Percentiles rank a stretch among this genome's conserved stretches.
Conservation (phyloP, 2,113 vertebrate species). For the Rhabdornis inornatus region DNA sequence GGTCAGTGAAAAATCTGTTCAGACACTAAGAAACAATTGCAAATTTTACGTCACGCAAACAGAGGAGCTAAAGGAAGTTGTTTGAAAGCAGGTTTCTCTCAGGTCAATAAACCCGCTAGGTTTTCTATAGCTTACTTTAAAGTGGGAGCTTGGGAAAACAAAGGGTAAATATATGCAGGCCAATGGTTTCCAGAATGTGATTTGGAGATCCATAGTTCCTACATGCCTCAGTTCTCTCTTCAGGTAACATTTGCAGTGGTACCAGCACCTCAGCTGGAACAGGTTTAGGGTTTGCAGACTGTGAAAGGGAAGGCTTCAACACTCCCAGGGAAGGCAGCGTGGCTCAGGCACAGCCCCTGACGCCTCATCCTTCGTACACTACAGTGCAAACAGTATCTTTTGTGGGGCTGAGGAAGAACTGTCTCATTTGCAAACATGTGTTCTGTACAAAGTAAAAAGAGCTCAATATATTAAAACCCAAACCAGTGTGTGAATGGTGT, state of each 20-base stretch:
- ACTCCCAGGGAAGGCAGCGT: accelerated
- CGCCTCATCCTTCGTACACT: accelerated
- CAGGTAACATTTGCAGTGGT: neutral
- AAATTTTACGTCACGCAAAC: neutral
- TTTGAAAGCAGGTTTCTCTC: neutral
- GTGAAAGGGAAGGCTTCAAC: neutral
- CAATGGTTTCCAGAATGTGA: neutral
- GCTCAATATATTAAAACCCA: neutral
- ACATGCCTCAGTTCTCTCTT: neutral
- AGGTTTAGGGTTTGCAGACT: neutral
- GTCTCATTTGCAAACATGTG: neutral
- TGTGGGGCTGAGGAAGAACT: neutral
- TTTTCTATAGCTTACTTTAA: neutral
- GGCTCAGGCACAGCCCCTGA: neutral
- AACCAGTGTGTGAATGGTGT: neutral
- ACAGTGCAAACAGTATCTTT: neutral
- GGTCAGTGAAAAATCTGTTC: neutral
- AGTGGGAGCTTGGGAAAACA: neutral
- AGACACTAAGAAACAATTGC: neutral
- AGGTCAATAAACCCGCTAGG: neutral
- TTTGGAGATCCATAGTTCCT: neutral
- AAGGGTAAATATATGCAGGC: neutral
- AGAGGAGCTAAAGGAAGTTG: neutral
- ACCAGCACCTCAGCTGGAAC: neutral
- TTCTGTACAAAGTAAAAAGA: neutral